Conservation (phyloP, 2,888 invertebrate species). For the Drosophila multiciliata region DNA sequence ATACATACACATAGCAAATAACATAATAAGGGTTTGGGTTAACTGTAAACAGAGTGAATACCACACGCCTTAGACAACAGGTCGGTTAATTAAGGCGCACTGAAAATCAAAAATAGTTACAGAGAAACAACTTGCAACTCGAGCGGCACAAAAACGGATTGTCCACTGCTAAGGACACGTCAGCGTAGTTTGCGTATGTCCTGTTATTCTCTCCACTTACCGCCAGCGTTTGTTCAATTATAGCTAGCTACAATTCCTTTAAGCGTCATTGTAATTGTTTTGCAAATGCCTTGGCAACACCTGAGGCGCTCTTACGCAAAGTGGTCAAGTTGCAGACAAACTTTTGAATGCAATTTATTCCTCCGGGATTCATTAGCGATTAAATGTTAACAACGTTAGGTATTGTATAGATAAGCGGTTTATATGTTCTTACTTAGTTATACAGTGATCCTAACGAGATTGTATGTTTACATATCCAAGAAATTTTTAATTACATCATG, state of each 20-base stretch:
- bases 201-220: slow-evolving; percentile 9
- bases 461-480: not conserved
- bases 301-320: not conserved
- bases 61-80: slow-evolving; percentile 13
- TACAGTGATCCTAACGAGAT: not conserved
- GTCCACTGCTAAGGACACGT: slow-evolving; percentile 68
- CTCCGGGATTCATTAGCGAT: slow-evolving; percentile 3
- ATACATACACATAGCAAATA: slow-evolving; percentile 31
- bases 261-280: slow-evolving; percentile 28
- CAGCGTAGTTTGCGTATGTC: slow-evolving; percentile 45
- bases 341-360: slow-evolving; percentile 9
- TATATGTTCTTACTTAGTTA: not conserved
- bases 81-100: slow-evolving; percentile 53
- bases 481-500: not conserved
- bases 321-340: not conserved
- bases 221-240: slow-evolving; percentile 15
- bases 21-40: slow-evolving; percentile 7
- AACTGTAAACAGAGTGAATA: slow-evolving; percentile 4
- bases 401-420: not conserved
- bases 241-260: slow-evolving; percentile 42
- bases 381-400: slow-evolving; percentile 2
- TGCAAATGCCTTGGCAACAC: slow-evolving; percentile 12
- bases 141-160: slow-evolving; percentile 21
- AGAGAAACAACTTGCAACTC: slow-evolving; percentile 24
- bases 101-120: slow-evolving; percentile 25